Evolutionary conservation across 1,140 invertebrate species (phyloP).

Genomic region (Drosophila gunungcola): DNA sequence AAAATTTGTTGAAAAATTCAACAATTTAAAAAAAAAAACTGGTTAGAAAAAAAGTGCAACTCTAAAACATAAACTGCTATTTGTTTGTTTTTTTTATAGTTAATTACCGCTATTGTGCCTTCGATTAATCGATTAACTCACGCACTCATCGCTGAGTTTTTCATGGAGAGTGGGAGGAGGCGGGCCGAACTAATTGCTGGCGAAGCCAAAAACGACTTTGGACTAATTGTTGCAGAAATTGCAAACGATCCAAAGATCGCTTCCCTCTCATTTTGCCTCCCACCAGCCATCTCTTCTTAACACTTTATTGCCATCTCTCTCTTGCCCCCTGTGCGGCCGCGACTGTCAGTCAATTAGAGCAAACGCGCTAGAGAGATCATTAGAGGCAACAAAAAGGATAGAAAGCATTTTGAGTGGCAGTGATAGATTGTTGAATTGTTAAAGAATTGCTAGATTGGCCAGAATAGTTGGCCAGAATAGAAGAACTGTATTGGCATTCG

Average conservation of each 20-base stretch:
- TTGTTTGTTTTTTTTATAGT: too few species aligned
- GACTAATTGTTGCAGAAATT: constrained; percentile 50
- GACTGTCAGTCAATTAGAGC: constrained; percentile 53
- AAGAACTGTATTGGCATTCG: constrained; percentile 60
- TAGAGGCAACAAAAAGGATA: constrained; percentile 42
- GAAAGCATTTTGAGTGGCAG: constrained; percentile 65
- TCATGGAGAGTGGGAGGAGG: constrained; percentile 16
- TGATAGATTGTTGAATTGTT: constrained; percentile 62
- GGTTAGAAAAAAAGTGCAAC: too few species aligned
- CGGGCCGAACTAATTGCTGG: constrained; percentile 35
- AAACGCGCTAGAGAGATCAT: constrained; percentile 52
- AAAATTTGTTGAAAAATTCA: too few species aligned
- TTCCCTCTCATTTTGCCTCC: constrained; percentile 8
- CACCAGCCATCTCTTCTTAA: constrained; percentile 1
- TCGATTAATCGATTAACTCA: constrained; percentile 7
- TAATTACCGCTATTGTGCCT: too few species aligned
- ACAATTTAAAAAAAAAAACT: too few species aligned
- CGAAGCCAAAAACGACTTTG: constrained; percentile 41
- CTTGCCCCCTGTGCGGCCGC: background rate
- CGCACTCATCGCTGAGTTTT: constrained; percentile 1
- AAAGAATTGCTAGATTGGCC: constrained; percentile 56
- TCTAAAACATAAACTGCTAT: too few species aligned
- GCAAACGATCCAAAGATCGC: constrained; percentile 37
- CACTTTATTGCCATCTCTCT: constrained; percentile 7
- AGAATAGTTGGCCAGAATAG: constrained; percentile 47